Evolutionary conservation across 1,140 invertebrate genomes (phyloP), one percentile per base, ranked within the genome.

Genomic region (Ylistrum balloti): DNA sequence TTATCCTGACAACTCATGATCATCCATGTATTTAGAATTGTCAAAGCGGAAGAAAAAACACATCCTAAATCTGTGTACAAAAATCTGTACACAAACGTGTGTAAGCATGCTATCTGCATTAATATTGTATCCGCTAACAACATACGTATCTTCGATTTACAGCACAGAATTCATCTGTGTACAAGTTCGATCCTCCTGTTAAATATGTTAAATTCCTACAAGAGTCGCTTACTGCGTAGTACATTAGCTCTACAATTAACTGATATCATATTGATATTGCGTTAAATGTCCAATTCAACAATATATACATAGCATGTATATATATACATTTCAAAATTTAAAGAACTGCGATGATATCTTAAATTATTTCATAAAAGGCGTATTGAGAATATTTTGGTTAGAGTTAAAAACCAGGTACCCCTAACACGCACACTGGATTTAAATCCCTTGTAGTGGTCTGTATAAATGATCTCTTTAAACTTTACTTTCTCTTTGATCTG

Each of bases 251-350:
- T 74, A 74, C n/a, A 28, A 74, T n/a, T 28, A 56, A 74, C 56
- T 74, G n/a, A 74, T n/a, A 74, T 74, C 22, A 74, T 74, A 74
- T 74, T n/a, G 56, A 74, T 74, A 74, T 28, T 17, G 56, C 22
- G n/a, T 74, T 74, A 74, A 74, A 74, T 74, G 56, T 28, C 56
- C 17, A n/a, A 74, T 74, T 74, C 56, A 74, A 74, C 28, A 74
- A 74, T 28, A 74, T 74, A 74, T 28, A 74, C 56, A 74, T 28
- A 74, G 20, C 56, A 74, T n/a, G 56, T 74, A 74, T 74, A 74
- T n/a, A n/a, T 74, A 74, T 74, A 74, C 56, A 74, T 74, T 74
- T 74, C 56, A 74, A 74, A 74, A 74, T 74, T 74, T 74, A 74
- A 74, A 74, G 56, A 74, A 74, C 56, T 3, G 2, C 56, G 56